These are phyloP conservation scores for Malacoraja senta DNA, from an alignment of 2,797 vertebrate genomes.

Conservation along the genomic window DNA sequence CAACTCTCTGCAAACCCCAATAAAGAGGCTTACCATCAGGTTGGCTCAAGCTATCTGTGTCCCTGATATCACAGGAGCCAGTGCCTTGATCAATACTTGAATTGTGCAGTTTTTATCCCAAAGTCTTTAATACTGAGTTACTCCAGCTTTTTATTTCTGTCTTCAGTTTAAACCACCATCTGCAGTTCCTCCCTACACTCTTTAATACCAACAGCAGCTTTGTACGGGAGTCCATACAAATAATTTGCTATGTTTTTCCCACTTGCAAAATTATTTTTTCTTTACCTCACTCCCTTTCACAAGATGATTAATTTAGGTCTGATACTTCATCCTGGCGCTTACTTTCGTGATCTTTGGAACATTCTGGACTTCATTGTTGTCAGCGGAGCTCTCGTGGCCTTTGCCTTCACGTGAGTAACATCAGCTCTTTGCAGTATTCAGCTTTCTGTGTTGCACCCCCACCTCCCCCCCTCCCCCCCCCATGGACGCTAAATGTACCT, in stretches of 20 bases:
- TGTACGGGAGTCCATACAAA: background rate
- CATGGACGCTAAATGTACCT: too few relatives aligned
- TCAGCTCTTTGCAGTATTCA: conserved; percentile 1
- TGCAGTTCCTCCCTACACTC: too few relatives aligned
- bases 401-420: conserved; percentile 92
- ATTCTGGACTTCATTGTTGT: conserved; percentile 98
- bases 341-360: conserved; percentile 96
- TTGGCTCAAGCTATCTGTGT: background rate
- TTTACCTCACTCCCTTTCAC: background rate
- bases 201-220: background rate
- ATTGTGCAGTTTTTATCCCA: background rate
- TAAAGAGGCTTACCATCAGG: background rate
- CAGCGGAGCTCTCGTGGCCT: conserved; percentile 95
- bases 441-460: too few relatives aligned
- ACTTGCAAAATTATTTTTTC: background rate
- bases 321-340: conserved; percentile 83
- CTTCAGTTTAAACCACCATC: too few relatives aligned
- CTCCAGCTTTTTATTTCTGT: too few relatives aligned
- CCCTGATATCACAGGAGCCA: background rate
- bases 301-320: conserved; percentile 94
- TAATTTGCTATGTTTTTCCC: background rate
- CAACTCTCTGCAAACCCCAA: too few relatives aligned
- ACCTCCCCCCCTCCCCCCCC: too few relatives aligned
- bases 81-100: too few relatives aligned
- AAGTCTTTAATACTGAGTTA: too few relatives aligned